Conservation (phyloP, 2,888 invertebrate species). For the Apotomis capreana region DNA sequence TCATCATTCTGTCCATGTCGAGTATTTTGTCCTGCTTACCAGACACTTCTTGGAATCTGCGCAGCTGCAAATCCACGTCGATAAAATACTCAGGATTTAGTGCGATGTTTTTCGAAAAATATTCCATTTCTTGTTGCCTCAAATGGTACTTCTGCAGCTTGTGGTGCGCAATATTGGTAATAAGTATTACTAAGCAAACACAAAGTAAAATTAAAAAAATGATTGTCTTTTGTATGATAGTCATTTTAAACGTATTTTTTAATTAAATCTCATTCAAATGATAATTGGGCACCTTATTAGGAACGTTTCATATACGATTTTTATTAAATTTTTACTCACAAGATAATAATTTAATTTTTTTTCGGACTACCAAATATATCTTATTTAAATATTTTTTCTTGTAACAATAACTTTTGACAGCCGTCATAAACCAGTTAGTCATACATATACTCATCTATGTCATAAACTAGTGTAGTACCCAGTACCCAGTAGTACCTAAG, state of each 20-base stretch:
- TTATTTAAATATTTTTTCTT: too few species aligned
- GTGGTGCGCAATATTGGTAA: slow-evolving; percentile 1
- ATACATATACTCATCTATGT: too few species aligned
- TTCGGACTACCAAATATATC: too few species aligned
- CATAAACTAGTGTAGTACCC: too few species aligned
- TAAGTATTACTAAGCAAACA: slow-evolving; percentile 7
- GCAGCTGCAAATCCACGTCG: slow-evolving; percentile 14
- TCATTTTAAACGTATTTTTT: not conserved
- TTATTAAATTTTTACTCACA: not conserved
- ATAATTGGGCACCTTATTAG: not conserved
- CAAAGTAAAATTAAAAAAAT: slow-evolving; percentile 5
- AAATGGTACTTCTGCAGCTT: not conserved
- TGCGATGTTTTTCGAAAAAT: slow-evolving; percentile 1
- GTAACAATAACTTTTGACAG: slow-evolving; percentile 5
- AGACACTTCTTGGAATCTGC: not conserved
- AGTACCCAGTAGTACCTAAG: too few species aligned
- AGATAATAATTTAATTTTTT: too few species aligned
- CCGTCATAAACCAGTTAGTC: not conserved
- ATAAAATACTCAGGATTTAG: not conserved
- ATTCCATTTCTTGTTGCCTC: not conserved
- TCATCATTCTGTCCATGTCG: slow-evolving; percentile 49
- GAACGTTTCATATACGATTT: not conserved
- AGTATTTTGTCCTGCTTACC: slow-evolving; percentile 10
- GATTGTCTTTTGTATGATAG: slow-evolving; percentile 7
- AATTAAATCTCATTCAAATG: not conserved